phyloP scores from a whole-genome alignment of 2,797 vertebrate genomes.

The Selene dorsalis region DNA sequence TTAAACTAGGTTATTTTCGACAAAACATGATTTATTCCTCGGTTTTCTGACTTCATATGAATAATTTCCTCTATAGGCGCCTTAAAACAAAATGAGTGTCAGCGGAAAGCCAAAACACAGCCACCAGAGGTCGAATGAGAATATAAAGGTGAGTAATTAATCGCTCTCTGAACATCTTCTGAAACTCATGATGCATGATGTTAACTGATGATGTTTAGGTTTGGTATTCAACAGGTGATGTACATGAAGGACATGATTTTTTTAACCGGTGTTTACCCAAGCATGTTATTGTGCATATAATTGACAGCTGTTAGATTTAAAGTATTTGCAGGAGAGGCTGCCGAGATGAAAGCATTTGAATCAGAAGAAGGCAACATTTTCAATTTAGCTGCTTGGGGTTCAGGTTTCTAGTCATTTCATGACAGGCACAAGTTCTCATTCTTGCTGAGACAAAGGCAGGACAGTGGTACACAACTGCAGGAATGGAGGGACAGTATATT shows the following conservation, averaged over 20 bases:
- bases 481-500: no score
- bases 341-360: background rate
- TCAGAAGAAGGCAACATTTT: background rate
- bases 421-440: background rate
- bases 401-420: background rate
- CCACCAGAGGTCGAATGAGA: constrained; percentile 78
- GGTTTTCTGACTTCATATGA: background rate
- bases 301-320: no score
- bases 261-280: no score
- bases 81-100: constrained; percentile 80
- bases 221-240: no score
- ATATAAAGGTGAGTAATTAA: constrained; percentile 83
- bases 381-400: no score
- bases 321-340: no score
- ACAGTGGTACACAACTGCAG: background rate
- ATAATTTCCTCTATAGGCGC: constrained; percentile 1
- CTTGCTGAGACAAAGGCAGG: background rate
- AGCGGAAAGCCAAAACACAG: constrained; percentile 80
- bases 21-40: background rate
- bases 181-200: background rate
- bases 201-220: no score
- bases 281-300: background rate
- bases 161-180: no score
- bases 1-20: background rate
- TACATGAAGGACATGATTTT: no score